Evolutionary conservation across 2,888 invertebrate species (phyloP).

Genomic region (Lepidocyrtoides sp.): DNA sequence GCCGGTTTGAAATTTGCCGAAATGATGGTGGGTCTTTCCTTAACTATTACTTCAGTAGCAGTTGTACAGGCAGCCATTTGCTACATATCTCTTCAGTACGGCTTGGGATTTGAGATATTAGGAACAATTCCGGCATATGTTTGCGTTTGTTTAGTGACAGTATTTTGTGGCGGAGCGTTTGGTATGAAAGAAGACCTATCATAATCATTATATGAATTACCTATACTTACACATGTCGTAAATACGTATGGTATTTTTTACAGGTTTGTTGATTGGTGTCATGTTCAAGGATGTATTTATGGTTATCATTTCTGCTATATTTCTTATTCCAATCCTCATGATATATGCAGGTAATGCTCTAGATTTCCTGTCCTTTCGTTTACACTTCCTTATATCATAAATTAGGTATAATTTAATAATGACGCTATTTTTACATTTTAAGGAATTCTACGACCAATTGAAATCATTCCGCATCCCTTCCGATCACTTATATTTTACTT

Average conservation of each 20-base stretch:
- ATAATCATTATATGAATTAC: background rate
- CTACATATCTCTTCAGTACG: conserved; percentile 27
- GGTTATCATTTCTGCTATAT: conserved; percentile 24
- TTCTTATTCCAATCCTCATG: conserved; percentile 28
- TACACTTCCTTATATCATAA: too few relatives aligned
- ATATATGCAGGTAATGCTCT: conserved; percentile 41
- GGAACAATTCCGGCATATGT: conserved; percentile 18
- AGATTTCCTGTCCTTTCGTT: background rate
- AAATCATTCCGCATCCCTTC: conserved; percentile 36
- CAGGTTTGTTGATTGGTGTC: conserved; percentile 40
- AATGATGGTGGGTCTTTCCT: conserved; percentile 2
- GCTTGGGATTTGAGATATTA: conserved; percentile 6
- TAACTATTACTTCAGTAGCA: background rate
- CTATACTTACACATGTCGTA: background rate
- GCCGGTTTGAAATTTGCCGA: conserved; percentile 54
- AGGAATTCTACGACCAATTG: conserved; percentile 59
- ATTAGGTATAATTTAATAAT: too few relatives aligned
- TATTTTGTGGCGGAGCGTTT: conserved; percentile 42
- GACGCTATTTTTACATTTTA: background rate
- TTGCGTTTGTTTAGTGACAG: background rate
- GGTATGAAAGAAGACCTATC: conserved; percentile 28
- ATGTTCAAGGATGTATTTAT: conserved; percentile 14
- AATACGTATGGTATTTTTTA: background rate
- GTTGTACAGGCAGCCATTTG: conserved; percentile 39
- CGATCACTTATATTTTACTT: conserved; percentile 7